Percentiles rank a stretch among this genome's conserved stretches.
Conservation (phyloP, 1,140 invertebrate genomes). For the Bursaphelenchus mucronatus region DNA sequence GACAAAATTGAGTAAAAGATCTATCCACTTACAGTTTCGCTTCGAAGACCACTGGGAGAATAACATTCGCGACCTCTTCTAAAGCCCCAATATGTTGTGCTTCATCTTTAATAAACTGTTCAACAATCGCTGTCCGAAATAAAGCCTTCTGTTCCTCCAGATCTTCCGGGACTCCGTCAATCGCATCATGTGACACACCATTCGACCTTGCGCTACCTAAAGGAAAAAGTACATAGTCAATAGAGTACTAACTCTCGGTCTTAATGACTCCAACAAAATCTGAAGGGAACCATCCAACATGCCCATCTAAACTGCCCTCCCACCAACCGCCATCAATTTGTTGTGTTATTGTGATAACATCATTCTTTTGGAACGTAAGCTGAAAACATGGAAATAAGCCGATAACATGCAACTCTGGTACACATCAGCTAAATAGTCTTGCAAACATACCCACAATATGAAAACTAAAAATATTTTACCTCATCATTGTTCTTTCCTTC, state of each 20-base stretch:
- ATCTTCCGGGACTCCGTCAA: slow-evolving; percentile 13
- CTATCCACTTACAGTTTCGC: slow-evolving; percentile 64
- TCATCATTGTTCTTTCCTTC: slow-evolving; percentile 94
- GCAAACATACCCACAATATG: slow-evolving; percentile 9
- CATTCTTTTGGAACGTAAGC: slow-evolving; percentile 88
- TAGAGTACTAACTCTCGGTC: slow-evolving; percentile 1
- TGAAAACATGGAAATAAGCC: slow-evolving; percentile 65
- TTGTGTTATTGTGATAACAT: slow-evolving; percentile 89
- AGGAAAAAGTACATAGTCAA: not conserved
- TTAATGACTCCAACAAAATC: slow-evolving; percentile 77
- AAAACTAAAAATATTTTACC: slow-evolving; percentile 64
- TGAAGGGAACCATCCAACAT: slow-evolving; percentile 96
- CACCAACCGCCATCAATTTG: slow-evolving; percentile 96
- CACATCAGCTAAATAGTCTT: not conserved
- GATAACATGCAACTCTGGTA: not conserved
- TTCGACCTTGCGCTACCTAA: not conserved
- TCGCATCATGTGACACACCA: not conserved
- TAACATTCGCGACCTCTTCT: slow-evolving; percentile 74
- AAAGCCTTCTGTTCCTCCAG: slow-evolving; percentile 21
- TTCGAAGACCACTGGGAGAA: slow-evolving; percentile 74
- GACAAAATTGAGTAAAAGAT: not conserved
- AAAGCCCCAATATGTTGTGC: slow-evolving; percentile 78
- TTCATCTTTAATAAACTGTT: slow-evolving; percentile 27
- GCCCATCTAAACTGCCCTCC: slow-evolving; percentile 88
- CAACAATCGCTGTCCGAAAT: slow-evolving; percentile 8